These are phyloP conservation scores for Lymantria monacha DNA, from an alignment of 2,888 invertebrate genomes.

Conservation along the genomic window DNA sequence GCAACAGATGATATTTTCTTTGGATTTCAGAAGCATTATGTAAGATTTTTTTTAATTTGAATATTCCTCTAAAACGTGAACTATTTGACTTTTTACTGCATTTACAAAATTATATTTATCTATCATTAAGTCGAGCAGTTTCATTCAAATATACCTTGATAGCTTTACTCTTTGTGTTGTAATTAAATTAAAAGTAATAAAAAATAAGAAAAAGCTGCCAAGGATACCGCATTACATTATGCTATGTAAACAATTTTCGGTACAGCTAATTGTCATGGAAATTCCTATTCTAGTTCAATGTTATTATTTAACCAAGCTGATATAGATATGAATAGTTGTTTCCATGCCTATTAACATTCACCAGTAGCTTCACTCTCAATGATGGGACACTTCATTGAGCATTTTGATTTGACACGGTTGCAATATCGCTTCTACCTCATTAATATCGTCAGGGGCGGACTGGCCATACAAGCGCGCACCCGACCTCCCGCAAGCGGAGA, in stretches of 20 bases:
- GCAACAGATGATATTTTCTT: conserved; percentile 65
- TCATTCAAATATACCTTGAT: conserved; percentile 40
- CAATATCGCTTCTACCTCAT: conserved; percentile 82
- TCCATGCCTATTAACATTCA: conserved; percentile 58
- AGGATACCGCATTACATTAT: conserved; percentile 53
- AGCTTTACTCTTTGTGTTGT: conserved; percentile 35
- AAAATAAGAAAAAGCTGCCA: conserved; percentile 38
- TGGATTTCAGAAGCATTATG: conserved; percentile 67
- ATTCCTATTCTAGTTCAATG: conserved; percentile 30
- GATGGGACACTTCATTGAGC: conserved; percentile 67
- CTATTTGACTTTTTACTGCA: conserved; percentile 44
- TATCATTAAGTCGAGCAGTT: conserved; percentile 39
- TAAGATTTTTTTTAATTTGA: conserved; percentile 60
- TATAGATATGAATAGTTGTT: conserved; percentile 39
- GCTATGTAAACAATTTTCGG: conserved; percentile 46
- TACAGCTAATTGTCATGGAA: conserved; percentile 46
- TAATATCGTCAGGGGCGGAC: conserved; percentile 83
- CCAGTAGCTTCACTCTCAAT: conserved; percentile 75
- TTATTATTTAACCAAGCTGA: not conserved
- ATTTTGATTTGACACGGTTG: conserved; percentile 74
- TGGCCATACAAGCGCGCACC: conserved; percentile 83
- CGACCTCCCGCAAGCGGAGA: conserved; percentile 80
- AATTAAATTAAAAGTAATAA: not conserved
- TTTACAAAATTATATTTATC: not conserved
- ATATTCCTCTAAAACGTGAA: conserved; percentile 38